Base-by-base conservation (phyloP, 2,113 vertebrate species). In the Nansenia antarctica region DNA sequence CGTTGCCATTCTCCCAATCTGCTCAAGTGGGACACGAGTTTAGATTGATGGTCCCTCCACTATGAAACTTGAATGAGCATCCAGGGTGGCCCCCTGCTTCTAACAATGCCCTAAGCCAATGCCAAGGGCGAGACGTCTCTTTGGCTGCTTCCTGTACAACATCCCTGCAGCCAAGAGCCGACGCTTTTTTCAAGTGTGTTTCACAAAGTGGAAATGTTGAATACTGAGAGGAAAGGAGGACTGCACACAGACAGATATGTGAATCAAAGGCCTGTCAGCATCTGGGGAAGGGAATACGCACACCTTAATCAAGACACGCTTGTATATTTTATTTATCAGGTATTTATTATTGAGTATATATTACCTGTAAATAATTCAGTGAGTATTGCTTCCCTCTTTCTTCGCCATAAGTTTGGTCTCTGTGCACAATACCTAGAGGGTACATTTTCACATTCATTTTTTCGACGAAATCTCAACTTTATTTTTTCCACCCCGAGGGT, bases 301-400 rank as follows among this genome's bases (percentile, higher is more conserved):
- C 87, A 87, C 87, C 85, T 86, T 90, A 88, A 86, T 89, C 85
- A 90, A 84, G 88, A 87, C 81, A 89, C 86, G 85, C 79, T 86
- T 82, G 74, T 79, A 86, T 89, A 76, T 89, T 89, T 89, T 87
- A 89, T 91, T 89, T 81, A 90, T 79, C 65, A 55, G 71, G 65
- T 74, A 87, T 90, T 91, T 87, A 88, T 89, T 90, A 91, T 90
- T 89, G 85, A 89, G 85, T 69, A 78, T 83, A 85, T 88, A 85
- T 84, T 75, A 72, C 67, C 67, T 55, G 73, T 89, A 61, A 89
- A 91, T 88, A 78, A 86, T 90, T 87, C 71, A 88, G 52, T 22
- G 68, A 83, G 78, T 73, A 67, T 80, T 80, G 67, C 62, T 76
- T 87, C 54, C 72, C 88, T 88, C 83, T 84, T 82, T 83, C 76